A percentile compares a stretch with the other conserved stretches of the same genome.
phyloP scores from a whole-genome alignment of 2,113 vertebrate species.

The Glaucidium brasilianum region DNA sequence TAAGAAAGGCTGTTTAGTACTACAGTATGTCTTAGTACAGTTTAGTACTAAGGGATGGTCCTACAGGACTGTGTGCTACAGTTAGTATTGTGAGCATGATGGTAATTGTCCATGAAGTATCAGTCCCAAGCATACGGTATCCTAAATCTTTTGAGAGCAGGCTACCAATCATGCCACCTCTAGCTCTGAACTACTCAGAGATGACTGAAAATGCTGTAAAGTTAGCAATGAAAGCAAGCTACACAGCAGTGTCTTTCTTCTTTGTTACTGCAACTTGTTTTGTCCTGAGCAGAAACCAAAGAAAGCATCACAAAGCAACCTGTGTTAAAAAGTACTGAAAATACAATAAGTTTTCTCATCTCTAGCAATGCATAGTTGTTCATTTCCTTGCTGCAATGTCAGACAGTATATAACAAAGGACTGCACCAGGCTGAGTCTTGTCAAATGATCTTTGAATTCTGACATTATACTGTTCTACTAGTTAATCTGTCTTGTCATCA shows the following conservation, averaged over 20 bases:
- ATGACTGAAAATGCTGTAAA: neutral
- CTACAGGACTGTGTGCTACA: neutral
- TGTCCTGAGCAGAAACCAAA: neutral
- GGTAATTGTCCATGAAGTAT: neutral
- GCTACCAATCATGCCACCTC: neutral
- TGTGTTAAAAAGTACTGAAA: neutral
- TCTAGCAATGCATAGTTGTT: neutral
- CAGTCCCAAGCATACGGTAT: neutral
- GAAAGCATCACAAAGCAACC: neutral
- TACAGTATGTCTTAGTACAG: too few relatives aligned
- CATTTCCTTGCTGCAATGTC: neutral
- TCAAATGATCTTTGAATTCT: neutral
- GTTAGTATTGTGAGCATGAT: neutral
- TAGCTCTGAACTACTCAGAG: neutral
- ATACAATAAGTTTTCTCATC: neutral
- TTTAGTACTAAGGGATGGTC: too few relatives aligned
- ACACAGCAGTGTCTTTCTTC: neutral
- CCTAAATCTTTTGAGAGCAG: neutral
- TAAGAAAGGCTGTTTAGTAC: neutral
- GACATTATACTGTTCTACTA: neutral
- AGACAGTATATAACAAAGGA: neutral
- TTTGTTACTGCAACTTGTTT: neutral
- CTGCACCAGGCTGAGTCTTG: neutral
- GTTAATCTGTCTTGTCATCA: neutral
- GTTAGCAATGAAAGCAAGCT: neutral